Evolutionary conservation across 1,140 invertebrate genomes (phyloP).

Genomic region (Bemisia tabaci): DNA sequence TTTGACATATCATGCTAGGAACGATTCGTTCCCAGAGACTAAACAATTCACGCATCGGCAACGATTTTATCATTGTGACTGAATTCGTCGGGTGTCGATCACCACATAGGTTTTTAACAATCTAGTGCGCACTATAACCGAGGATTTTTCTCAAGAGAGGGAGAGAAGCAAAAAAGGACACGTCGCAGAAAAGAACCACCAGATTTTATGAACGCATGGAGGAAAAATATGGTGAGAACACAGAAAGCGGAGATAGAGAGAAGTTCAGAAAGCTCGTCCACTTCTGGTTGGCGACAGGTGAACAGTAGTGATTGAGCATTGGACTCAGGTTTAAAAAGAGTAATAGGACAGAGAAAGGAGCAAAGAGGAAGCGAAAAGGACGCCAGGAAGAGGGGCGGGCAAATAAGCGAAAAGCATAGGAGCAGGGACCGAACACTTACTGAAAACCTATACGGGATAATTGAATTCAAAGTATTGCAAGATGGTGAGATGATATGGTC

Average conservation of each 20-base stretch:
- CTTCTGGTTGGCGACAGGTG: neutral
- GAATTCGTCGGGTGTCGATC: too few species aligned
- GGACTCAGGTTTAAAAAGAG: too few species aligned
- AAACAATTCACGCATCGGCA: too few species aligned
- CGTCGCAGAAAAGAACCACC: too few species aligned
- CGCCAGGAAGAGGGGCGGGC: neutral
- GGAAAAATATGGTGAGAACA: neutral
- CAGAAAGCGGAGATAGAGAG: neutral
- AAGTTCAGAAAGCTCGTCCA: too few species aligned
- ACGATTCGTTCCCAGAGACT: too few species aligned
- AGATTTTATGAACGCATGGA: neutral
- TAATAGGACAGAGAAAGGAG: neutral
- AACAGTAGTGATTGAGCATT: neutral
- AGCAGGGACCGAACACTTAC: neutral
- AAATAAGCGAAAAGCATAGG: neutral
- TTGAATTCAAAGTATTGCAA: neutral
- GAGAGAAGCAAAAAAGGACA: too few species aligned
- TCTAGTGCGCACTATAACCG: too few species aligned
- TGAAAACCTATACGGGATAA: neutral
- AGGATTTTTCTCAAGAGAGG: too few species aligned
- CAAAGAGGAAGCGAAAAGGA: neutral
- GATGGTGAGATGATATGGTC: neutral
- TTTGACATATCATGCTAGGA: too few species aligned
- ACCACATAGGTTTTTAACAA: too few species aligned
- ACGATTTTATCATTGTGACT: too few species aligned